Conservation (phyloP, 1,140 invertebrate genomes). For the Trissolcus basalis region DNA sequence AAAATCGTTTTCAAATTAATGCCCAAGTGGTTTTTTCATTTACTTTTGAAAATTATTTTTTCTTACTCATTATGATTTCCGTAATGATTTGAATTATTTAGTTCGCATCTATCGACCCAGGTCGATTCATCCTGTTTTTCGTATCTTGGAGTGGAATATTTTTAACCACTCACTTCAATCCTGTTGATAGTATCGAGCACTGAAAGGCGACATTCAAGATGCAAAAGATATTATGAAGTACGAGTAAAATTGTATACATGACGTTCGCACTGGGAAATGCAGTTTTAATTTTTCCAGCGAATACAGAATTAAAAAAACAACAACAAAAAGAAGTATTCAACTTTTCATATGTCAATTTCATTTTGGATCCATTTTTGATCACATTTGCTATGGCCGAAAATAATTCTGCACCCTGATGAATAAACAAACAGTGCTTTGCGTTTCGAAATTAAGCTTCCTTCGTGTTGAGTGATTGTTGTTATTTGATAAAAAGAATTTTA, state of each 20-base stretch:
- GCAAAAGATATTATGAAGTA: constrained; percentile 30
- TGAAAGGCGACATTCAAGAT: constrained; percentile 35
- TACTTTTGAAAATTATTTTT: neutral
- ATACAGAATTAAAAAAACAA: constrained; percentile 1
- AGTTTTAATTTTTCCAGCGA: constrained; percentile 28
- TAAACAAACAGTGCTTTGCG: neutral
- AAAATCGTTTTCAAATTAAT: too few species aligned
- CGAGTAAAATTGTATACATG: constrained; percentile 30
- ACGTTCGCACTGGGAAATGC: constrained; percentile 24
- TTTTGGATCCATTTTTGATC: neutral
- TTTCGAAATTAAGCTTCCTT: too few species aligned
- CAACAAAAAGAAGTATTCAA: neutral
- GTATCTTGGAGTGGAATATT: constrained; percentile 31
- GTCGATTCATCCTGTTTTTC: constrained; percentile 32
- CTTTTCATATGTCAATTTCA: neutral
- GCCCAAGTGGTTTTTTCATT: too few species aligned
- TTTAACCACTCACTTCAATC: constrained; percentile 45
- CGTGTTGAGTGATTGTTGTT: neutral
- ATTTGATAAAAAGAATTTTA: neutral
- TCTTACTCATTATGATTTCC: neutral
- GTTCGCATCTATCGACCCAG: constrained; percentile 13
- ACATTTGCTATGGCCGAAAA: neutral
- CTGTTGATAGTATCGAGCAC: constrained; percentile 31
- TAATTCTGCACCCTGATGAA: neutral
- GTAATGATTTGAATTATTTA: constrained; percentile 13